These are phyloP conservation scores for Paradisaea rubra DNA, from an alignment of 2,113 vertebrate species.

Conservation along the genomic window DNA sequence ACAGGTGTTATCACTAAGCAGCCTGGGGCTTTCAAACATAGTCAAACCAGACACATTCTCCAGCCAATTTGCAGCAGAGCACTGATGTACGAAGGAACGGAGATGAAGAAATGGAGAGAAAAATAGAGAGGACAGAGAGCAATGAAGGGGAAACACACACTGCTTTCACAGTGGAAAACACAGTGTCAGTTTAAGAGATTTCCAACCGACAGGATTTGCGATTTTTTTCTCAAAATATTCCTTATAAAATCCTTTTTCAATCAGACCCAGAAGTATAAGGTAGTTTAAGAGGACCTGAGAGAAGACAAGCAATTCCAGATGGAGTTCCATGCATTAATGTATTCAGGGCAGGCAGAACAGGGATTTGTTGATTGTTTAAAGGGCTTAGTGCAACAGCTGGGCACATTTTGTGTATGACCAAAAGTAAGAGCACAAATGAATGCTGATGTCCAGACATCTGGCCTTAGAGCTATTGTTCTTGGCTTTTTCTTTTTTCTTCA, in stretches of 20 bases:
- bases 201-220: not conserved
- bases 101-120: not conserved
- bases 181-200: not conserved
- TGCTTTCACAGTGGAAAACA: not conserved
- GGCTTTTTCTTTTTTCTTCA: not conserved
- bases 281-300: not conserved
- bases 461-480: slow-evolving; percentile 11
- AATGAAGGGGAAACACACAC: not conserved
- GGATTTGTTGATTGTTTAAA: slow-evolving; percentile 41
- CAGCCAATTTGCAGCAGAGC: not conserved
- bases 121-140: not conserved
- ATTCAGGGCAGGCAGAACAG: not conserved
- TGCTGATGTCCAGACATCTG: slow-evolving; percentile 34
- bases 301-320: slow-evolving; percentile 32
- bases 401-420: slow-evolving; percentile 40
- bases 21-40: not conserved
- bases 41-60: not conserved
- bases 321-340: not conserved
- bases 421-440: slow-evolving; percentile 14
- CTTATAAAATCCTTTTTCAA: not conserved
- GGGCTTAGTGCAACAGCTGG: slow-evolving; percentile 49
- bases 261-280: not conserved
- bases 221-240: not conserved
- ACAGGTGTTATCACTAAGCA: slow-evolving; percentile 46
- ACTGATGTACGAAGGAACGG: not conserved